Conservation (phyloP, 1,140 invertebrate genomes). For the Megalopta genalis region DNA sequence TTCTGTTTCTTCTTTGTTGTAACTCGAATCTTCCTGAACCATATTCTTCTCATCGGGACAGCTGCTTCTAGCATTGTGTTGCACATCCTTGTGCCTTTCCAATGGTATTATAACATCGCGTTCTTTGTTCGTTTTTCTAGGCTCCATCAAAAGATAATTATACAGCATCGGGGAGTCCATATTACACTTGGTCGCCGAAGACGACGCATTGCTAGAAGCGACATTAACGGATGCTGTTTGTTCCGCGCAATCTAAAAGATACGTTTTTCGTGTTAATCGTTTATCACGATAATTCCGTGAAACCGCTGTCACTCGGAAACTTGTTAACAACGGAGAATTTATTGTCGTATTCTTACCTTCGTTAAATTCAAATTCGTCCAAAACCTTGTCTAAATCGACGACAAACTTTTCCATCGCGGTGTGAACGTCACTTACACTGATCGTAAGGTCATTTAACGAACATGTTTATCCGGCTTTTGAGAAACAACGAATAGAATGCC, state of each 20-base stretch:
- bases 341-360: constrained; percentile 80
- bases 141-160: constrained; percentile 45
- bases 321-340: neutral
- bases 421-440: neutral
- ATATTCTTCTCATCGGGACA: constrained; percentile 17
- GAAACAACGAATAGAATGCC: constrained; percentile 17
- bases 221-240: constrained; percentile 68
- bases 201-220: constrained; percentile 29
- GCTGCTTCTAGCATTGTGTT: constrained; percentile 16
- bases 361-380: constrained; percentile 92
- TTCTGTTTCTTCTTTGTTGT: constrained; percentile 3
- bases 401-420: constrained; percentile 85
- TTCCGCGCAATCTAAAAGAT: constrained; percentile 74
- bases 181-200: constrained; percentile 13
- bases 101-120: constrained; percentile 39
- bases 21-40: constrained; percentile 3
- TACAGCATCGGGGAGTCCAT: constrained; percentile 27
- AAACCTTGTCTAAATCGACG: constrained; percentile 92
- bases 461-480: constrained; percentile 14
- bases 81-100: constrained; percentile 47
- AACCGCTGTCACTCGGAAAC: neutral
- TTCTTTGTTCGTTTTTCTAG: constrained; percentile 39
- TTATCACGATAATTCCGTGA: neutral
- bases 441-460: constrained; percentile 30
- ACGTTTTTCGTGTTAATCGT: neutral